Conservation (phyloP, 2,888 invertebrate genomes). For the Gastrophysa polygoni region DNA sequence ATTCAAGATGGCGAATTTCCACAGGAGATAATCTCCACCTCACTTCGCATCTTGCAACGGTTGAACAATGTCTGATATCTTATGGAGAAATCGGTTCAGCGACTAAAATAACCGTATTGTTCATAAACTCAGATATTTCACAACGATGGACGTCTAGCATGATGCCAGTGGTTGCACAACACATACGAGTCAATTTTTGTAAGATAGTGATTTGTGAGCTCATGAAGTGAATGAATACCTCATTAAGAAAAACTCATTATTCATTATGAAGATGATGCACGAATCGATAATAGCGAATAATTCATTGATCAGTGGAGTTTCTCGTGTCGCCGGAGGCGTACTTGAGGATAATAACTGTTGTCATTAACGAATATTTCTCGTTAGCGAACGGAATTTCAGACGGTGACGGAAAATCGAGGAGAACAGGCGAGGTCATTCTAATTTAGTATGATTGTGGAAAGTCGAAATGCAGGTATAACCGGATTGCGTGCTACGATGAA, state of each 20-base stretch:
- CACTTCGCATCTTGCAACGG: too few species aligned
- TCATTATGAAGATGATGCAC: constrained; percentile 3
- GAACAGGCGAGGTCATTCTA: background rate
- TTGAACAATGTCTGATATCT: too few species aligned
- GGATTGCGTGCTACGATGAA: background rate
- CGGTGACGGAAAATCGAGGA: background rate
- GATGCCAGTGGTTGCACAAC: too few species aligned
- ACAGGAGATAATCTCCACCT: too few species aligned
- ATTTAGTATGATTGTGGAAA: background rate
- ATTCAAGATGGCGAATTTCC: too few species aligned
- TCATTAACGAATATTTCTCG: background rate
- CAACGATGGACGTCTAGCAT: too few species aligned
- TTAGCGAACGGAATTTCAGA: background rate
- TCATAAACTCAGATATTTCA: too few species aligned
- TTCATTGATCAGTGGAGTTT: constrained; percentile 4
- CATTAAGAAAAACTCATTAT: constrained; percentile 6
- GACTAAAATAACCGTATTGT: too few species aligned
- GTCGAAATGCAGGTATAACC: background rate
- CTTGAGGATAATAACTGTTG: background rate
- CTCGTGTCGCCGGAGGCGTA: background rate
- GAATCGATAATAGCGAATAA: constrained; percentile 6
- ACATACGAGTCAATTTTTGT: too few species aligned
- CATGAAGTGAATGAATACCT: too few species aligned
- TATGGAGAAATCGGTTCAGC: too few species aligned
- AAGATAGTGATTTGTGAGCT: too few species aligned